Evolutionary conservation across 2,888 invertebrate species (phyloP).

Genomic region (Pollenia amentaria): DNA sequence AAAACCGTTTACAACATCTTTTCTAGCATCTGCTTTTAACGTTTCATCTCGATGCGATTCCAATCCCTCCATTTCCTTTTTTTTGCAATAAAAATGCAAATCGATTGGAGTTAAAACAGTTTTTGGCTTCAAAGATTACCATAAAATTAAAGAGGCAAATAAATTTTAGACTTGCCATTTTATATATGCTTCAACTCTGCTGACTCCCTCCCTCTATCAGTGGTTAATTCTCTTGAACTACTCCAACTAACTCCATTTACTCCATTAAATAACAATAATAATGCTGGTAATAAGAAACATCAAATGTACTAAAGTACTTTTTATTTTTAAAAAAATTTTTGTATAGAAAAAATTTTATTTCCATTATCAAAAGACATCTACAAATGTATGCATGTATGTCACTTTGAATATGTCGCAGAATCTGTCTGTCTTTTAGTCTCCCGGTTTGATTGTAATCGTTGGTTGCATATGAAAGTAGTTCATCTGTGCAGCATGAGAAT

Average conservation of each 20-base stretch:
- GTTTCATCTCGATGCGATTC: constrained; percentile 17
- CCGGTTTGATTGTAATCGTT: constrained; percentile 38
- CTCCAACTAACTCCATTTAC: constrained; percentile 2
- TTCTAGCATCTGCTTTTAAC: constrained; percentile 57
- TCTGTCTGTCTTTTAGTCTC: neutral
- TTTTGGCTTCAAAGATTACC: constrained; percentile 34
- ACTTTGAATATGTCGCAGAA: neutral
- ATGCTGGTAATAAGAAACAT: constrained; percentile 51
- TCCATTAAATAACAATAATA: constrained; percentile 30
- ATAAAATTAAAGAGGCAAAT: constrained; percentile 62
- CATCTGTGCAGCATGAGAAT: constrained; percentile 28
- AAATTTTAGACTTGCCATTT: constrained; percentile 51
- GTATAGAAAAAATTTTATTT: constrained; percentile 15
- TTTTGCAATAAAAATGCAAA: constrained; percentile 65
- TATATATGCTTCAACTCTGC: neutral
- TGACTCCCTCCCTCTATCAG: neutral
- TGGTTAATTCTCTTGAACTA: neutral
- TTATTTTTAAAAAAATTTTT: constrained; percentile 46
- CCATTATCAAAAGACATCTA: constrained; percentile 17
- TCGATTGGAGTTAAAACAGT: constrained; percentile 49
- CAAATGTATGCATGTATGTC: neutral
- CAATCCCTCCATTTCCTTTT: constrained; percentile 33
- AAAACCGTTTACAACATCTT: neutral
- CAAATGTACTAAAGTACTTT: constrained; percentile 15
- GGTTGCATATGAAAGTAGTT: constrained; percentile 53